Conservation (phyloP, 2,888 invertebrate genomes). For the Cantharis flavilabris region DNA sequence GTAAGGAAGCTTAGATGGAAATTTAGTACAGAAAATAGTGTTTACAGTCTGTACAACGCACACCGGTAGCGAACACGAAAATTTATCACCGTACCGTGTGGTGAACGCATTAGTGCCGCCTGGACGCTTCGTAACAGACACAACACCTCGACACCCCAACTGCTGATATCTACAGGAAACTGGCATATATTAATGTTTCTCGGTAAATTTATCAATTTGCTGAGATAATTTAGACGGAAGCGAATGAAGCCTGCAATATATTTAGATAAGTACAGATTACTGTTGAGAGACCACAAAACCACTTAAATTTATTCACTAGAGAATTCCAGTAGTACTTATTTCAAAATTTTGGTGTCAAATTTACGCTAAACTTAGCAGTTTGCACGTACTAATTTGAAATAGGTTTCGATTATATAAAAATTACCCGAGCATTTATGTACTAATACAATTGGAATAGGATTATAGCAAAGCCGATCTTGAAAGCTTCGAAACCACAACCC, state of each 20-base stretch:
- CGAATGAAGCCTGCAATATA: background rate
- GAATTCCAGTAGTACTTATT: background rate
- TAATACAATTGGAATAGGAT: background rate
- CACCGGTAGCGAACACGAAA: constrained; percentile 21
- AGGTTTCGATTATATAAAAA: background rate
- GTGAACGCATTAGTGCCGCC: constrained; percentile 30
- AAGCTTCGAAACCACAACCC: background rate
- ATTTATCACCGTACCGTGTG: constrained; percentile 31
- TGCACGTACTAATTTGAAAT: background rate
- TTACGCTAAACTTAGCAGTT: background rate
- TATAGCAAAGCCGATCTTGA: background rate
- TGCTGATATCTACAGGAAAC: constrained; percentile 18
- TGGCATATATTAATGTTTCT: constrained; percentile 19
- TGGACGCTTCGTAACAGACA: constrained; percentile 22
- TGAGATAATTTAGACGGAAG: constrained; percentile 16
- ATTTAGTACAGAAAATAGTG: constrained; percentile 18
- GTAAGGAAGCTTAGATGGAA: constrained; percentile 20
- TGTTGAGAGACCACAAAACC: background rate
- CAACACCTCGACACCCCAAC: constrained; percentile 16
- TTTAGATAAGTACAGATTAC: background rate
- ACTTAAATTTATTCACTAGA: background rate
- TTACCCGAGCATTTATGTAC: background rate
- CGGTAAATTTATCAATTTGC: constrained; percentile 20
- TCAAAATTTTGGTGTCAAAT: background rate
- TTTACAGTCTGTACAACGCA: constrained; percentile 18